Evolutionary conservation across 2,797 vertebrate species (phyloP), one percentile per base, ranked within the genome.

Genomic region (Novumbra hubbsi): DNA sequence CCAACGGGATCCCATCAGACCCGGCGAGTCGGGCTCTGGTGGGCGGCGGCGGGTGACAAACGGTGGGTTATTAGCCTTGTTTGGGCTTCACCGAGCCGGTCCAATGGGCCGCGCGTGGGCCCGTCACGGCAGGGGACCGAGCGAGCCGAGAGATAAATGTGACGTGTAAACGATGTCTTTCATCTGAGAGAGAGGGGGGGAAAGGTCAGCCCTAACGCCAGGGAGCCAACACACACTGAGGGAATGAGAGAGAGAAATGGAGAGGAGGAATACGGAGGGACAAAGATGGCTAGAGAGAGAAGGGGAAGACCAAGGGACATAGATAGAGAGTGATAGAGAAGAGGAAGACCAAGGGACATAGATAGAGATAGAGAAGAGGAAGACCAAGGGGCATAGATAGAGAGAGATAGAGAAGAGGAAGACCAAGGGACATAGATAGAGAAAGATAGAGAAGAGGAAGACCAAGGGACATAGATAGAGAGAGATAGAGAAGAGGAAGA

Each of bases 131-230:
- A 60, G 63, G 77, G 71, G 76, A 74, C 19, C 73, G 66, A 79
- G 69, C 66, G 78, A 45, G 76, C 41, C 64, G 49, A 24, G 65
- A 67, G 69, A 72, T 52, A 68, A 50, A 82, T 71, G 75, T 71
- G 1, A 69, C 76, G 72, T 75, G 32, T 69, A 83, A 84, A 81
- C 75, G 1, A 71, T 57, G 73, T 24, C 62, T 69, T 38, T 78
- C 73, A 65, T 79, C 70, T 76, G 32, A 67, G 62, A 57, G 55
- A 55, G 24, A 55, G 49, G 32, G 32, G 30, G 73, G 27, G 17
- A 67, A 57, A 79, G 76, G 65, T 87, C 52, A 68, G 64, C 30
- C 70, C 32, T 32, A 14, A 11, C 7, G 24, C 24, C 32, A 32
- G n/a, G 30, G 32, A 38, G 3, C 5, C 49, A 4, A 50, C 14